Evolutionary conservation across 37 sponge, comb jelly and placozoan genomes (phyloP).

Genomic region (Aplysina aerophoba): DNA sequence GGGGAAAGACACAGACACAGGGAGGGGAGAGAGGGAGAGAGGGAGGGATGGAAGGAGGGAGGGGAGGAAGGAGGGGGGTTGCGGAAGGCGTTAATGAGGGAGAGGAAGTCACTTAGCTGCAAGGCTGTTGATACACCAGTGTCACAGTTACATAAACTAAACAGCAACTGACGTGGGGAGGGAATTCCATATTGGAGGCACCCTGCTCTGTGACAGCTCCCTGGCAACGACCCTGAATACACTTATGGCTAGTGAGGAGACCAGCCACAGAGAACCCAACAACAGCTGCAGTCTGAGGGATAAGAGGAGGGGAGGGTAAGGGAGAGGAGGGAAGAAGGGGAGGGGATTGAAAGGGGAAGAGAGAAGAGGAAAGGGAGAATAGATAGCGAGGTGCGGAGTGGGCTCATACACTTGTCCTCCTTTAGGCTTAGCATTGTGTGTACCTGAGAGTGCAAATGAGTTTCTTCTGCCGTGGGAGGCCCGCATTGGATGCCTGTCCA

Average conservation of each 20-base stretch:
- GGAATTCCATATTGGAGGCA: background rate
- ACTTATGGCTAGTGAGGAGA: slow-evolving; percentile 45
- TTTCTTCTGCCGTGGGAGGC: slow-evolving; percentile 62
- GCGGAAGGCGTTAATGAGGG: too few species aligned
- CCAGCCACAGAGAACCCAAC: slow-evolving; percentile 66
- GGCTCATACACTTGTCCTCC: too few species aligned
- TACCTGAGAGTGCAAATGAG: slow-evolving; percentile 54
- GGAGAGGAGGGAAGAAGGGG: background rate
- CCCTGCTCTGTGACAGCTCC: background rate
- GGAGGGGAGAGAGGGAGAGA: too few species aligned
- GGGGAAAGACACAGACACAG: slow-evolving; percentile 30
- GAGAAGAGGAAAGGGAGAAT: background rate
- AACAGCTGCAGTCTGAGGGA: slow-evolving; percentile 43
- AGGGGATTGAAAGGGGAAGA: background rate
- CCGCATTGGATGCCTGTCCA: slow-evolving; percentile 42
- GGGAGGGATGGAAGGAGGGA: background rate
- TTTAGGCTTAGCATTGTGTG: background rate
- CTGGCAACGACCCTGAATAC: slow-evolving; percentile 36
- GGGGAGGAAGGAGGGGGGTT: background rate
- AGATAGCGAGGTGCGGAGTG: background rate
- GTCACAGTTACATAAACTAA: too few species aligned
- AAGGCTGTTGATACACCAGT: too few species aligned
- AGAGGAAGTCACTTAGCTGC: too few species aligned
- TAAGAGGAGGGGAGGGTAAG: background rate
- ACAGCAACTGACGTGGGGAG: slow-evolving; percentile 6